Base-by-base conservation (phyloP, 2,797 vertebrate genomes). In the Tangara arthus region DNA sequence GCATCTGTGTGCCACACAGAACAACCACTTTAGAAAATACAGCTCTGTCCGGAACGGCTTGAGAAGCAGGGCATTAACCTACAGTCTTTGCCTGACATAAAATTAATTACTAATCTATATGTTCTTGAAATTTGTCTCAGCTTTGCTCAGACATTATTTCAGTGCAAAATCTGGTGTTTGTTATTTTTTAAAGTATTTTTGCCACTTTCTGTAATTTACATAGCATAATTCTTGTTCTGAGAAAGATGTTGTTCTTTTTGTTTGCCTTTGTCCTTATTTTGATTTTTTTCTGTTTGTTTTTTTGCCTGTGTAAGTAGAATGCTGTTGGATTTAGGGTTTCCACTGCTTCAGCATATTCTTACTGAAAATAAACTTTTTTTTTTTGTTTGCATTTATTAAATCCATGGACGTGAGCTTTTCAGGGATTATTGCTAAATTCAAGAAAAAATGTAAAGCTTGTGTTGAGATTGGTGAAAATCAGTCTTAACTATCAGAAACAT, bases 331-430 rank as follows among this genome's bases (percentile, higher is more conserved):
- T 88, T 65, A 41, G 37, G 39, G 7, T 84, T 87, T 87, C 44
- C 13, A 47, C 35, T 35, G 26, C n/a, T 81, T 71, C 28, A 32
- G 22, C 21, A 14, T 26, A 10, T 82, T 92, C 24, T 81, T 53
- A 15, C 12, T 63, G 56, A 75, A 94, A 90, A 82, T 12, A 81
- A 89, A 56, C 7, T 2, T 11, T 19, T 28, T 73, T 73, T 13
- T 66, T 65, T 73, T 73, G 28, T 75, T 87, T 55, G 39, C 39
- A n/a, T 78, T 73, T 86, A 21, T 57, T 88, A 80, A 93, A 79
- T 76, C 35, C 35, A 34, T 9, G 53, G 35, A 68, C 9, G 57
- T 78, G 27, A 88, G 30, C 34, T 82, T 88, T 71, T 75, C 50
- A 21, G 61, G 49, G 28, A 39, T 78, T 91, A 39, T 64, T 42